These are phyloP conservation scores for Sciurus niger DNA, from an alignment of 2,113 vertebrate genomes.

Conservation along the genomic window DNA sequence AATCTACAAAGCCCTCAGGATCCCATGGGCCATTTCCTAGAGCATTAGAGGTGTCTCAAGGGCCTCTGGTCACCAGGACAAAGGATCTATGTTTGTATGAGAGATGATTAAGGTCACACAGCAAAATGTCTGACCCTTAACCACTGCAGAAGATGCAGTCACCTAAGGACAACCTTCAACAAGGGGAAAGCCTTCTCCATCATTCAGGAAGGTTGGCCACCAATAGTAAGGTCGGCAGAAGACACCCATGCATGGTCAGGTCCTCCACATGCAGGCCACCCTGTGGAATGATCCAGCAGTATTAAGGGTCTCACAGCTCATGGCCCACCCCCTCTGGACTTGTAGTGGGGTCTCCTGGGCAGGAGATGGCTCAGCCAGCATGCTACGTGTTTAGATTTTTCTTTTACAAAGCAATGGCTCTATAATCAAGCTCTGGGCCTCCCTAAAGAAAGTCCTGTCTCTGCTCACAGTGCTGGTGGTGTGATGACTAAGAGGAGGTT, in stretches of 20 bases:
- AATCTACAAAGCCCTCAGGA: not conserved
- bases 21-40: not conserved
- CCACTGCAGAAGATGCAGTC: not conserved
- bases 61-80: not conserved
- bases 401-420: not conserved
- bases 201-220: rapidly evolving
- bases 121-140: not conserved
- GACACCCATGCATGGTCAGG: not conserved
- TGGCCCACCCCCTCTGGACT: not conserved
- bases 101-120: not conserved
- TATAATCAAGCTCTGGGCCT: not conserved
- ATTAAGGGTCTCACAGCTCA: not conserved
- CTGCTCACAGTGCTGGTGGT: not conserved
- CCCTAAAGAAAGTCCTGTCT: slow-evolving; percentile 28
- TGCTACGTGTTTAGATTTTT: not conserved
- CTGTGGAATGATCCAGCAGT: rapidly evolving
- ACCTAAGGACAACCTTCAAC: not conserved
- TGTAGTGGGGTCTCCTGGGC: not conserved
- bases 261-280: not conserved
- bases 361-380: not conserved
- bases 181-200: not conserved
- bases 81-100: not conserved
- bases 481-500: not conserved
- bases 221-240: not conserved
- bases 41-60: not conserved